A percentile compares a stretch with the other conserved stretches of the same genome.
Evolutionary conservation across 2,888 invertebrate species (phyloP).

Genomic region (Dascillus cervinus): DNA sequence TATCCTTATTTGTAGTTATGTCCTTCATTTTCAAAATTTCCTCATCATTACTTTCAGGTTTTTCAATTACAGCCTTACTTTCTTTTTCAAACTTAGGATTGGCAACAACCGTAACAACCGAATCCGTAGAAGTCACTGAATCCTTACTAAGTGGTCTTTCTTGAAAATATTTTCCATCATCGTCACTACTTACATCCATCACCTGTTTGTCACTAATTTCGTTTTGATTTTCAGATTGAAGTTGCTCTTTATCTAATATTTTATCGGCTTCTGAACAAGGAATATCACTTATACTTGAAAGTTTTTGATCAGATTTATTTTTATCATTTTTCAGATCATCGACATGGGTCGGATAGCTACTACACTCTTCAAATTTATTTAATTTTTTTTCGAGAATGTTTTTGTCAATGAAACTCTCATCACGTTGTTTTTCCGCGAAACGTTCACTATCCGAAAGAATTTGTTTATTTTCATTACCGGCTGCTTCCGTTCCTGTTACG

Average conservation of each 20-base stretch:
- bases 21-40: conserved; percentile 6
- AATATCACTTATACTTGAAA: too few species aligned
- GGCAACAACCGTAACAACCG: conserved; percentile 25
- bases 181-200: too few species aligned
- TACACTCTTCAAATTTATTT: too few species aligned
- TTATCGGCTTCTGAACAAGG: too few species aligned
- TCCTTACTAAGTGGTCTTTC: conserved; percentile 18
- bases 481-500: conserved; percentile 6
- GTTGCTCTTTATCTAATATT: too few species aligned
- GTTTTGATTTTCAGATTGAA: too few species aligned
- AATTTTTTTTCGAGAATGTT: neutral
- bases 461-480: conserved; percentile 7
- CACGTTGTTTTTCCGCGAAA: neutral
- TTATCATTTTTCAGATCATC: neutral
- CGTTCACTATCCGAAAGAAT: neutral
- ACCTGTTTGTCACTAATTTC: too few species aligned
- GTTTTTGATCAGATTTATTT: too few species aligned
- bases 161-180: neutral
- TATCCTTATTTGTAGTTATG: neutral
- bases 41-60: conserved; percentile 3
- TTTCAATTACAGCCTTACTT: neutral
- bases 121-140: conserved; percentile 27
- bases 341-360: too few species aligned
- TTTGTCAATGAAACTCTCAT: neutral
- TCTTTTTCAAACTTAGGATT: conserved; percentile 8